Evolutionary conservation across 2,113 vertebrate genomes (phyloP).

Genomic region (Cichladusa arquata): DNA sequence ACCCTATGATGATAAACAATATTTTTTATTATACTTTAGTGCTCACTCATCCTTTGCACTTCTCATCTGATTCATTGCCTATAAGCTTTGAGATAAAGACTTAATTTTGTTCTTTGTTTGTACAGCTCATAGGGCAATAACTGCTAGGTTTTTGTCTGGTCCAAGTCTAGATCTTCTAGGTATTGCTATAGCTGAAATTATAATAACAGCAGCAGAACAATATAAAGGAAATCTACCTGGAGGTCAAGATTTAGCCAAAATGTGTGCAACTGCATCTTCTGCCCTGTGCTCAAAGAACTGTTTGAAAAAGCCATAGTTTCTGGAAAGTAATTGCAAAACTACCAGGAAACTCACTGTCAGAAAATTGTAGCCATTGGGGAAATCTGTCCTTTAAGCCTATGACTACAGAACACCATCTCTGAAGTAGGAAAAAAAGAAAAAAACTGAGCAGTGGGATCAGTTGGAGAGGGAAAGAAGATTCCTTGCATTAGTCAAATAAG

Average conservation of each 20-base stretch:
- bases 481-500: neutral
- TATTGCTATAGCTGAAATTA: neutral
- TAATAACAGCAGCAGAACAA: neutral
- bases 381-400: neutral
- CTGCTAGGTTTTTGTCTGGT: neutral
- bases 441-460: neutral
- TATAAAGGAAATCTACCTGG: neutral
- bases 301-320: neutral
- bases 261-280: neutral
- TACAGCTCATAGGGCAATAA: neutral
- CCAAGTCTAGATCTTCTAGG: neutral
- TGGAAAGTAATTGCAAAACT: neutral
- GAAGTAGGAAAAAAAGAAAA: neutral
- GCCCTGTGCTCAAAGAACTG: neutral
- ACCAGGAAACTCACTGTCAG: neutral
- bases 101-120: neutral
- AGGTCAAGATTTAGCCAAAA: neutral
- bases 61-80: neutral
- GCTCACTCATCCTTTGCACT: neutral
- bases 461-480: neutral
- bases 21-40: neutral
- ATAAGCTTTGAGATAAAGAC: neutral
- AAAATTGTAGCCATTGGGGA: neutral
- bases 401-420: neutral
- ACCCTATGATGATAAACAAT: neutral